Base-by-base conservation (phyloP, 2,113 vertebrate genomes). In the Cygnus buccinator region DNA sequence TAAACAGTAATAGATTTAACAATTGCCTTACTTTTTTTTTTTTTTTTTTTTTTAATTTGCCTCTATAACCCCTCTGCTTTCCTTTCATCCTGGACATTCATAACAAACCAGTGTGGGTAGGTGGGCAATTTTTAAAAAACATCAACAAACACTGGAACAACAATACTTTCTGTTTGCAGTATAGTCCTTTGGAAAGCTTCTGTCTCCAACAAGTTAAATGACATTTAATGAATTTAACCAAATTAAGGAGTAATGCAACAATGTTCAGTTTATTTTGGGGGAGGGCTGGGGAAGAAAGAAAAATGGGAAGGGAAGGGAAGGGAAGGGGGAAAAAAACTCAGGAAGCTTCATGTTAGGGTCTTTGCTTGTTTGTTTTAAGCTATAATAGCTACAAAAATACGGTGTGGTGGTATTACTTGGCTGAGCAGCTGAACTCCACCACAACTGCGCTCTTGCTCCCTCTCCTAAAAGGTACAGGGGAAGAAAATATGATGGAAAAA, bases 1-100 rank as follows among this genome's bases (percentile, higher is more conserved):
- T 93, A 84, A 95, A 59, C 31, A 26, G 7, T 71, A 90, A 86
- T 57, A 61, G 29, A 67, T 93, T 86, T 90, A 66, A n/a, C 46
- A 59, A 37, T 67, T 89, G 61, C n/a, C 35, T 43, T 16, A 26
- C 11, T 72, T 17, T 4, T 39, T 81, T 54, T 77, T 54, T 57
- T 3, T 48, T 20, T 46, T 10, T 20, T 21, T 48, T 20, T 48
- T 46, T 19, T 5, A 37, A 78, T 74, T 73, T 85, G 15, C 44
- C 76, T 80, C 75, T 80, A 11, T 41, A 76, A 35, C 13, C 63
- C 6, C 12, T 73, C 18, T 54, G 33, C 37, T 20, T 57, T 73
- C 13, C 25, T 75, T 86, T 90, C 26, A 44, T 70, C 10, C 26
- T 62, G 23, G 6, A 52, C 90, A n/a, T 76, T 76, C 29, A 50